Base-by-base conservation (phyloP, 2,888 invertebrate species). In the Trachelus iudaicus region DNA sequence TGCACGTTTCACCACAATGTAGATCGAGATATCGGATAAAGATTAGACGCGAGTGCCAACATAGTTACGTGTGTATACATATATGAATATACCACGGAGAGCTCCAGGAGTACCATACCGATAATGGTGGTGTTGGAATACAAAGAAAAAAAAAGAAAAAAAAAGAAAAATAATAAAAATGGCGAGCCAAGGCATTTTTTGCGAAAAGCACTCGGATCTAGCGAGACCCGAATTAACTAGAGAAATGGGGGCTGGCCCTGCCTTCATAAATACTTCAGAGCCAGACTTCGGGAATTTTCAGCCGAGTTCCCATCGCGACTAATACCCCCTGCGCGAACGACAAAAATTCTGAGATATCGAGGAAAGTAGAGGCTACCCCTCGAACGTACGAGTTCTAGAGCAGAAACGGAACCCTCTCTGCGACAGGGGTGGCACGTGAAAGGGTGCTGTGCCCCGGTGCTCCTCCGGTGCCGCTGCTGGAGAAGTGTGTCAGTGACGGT, bases 221-320 rank as follows among this genome's bases (percentile, higher is more conserved):
- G 71, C 77, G 80, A 81, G 81, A 79, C 77, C 80, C 79, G 81
- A 81, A 82, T 85, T 83, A 82, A 81, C 85, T 82, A 77, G 68
- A 79, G 75, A 73, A 76, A 82, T 71, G 77, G 78, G 77, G 69
- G 77, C 3, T 68, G 80, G 80, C 82, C 81, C 79, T 81, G 83
- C 84, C 85, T 87, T 86, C 88, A 89, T 89, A 89, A 89, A 89
- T 89, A 89, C 88, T 89, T 89, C 89, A 88, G 82, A 81, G 79
- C 83, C 88, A 89, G 89, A 84, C 86, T 85, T 85, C 79, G 84
- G 82, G 84, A 88, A 89, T 86, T 88, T 89, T 81, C 88, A 86
- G 85, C 83, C 85, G 83, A 84, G 82, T 87, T 88, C 83, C 77
- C 84, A 81, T 79, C 83, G 31, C 78, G 83, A 82, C 83, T 86